Evolutionary conservation across 2,888 invertebrate species (phyloP).

Genomic region (Ichneumon xanthorius): DNA sequence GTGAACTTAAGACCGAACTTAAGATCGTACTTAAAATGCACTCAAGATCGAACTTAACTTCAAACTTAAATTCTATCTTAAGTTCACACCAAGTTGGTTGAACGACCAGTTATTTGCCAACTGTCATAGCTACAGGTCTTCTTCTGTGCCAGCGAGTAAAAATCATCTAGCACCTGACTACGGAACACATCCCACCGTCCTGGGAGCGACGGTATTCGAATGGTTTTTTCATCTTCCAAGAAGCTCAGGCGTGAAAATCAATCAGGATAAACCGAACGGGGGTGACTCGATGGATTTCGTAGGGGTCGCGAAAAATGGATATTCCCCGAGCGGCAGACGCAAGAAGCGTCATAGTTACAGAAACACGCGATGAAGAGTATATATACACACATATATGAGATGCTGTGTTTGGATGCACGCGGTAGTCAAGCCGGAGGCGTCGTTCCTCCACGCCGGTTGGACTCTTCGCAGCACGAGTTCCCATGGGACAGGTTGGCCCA

Average conservation of each 20-base stretch:
- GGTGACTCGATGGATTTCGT: constrained; percentile 54
- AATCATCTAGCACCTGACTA: constrained; percentile 23
- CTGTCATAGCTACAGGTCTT: background rate
- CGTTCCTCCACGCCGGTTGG: constrained; percentile 1
- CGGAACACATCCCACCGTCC: background rate
- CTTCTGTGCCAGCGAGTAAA: background rate
- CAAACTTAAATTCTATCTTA: too few relatives aligned
- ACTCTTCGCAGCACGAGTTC: constrained; percentile 67
- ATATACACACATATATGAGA: constrained; percentile 27
- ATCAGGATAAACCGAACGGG: constrained; percentile 53
- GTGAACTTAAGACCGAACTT: too few relatives aligned
- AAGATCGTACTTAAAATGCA: too few relatives aligned
- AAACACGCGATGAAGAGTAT: constrained; percentile 11
- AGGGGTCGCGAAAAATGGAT: constrained; percentile 62
- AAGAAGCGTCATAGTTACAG: constrained; percentile 33
- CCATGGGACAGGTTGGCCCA: constrained; percentile 82
- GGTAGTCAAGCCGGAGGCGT: constrained; percentile 35
- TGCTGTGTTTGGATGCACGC: constrained; percentile 34
- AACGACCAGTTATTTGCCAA: background rate
- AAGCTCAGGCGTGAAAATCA: constrained; percentile 55
- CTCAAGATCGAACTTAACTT: too few relatives aligned
- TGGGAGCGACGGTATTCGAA: constrained; percentile 22
- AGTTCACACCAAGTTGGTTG: background rate
- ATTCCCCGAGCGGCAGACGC: constrained; percentile 39
- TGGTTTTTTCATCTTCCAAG: constrained; percentile 52